These are phyloP conservation scores for Eupithecia tripunctaria DNA, from an alignment of 2,888 invertebrate species.

Conservation along the genomic window DNA sequence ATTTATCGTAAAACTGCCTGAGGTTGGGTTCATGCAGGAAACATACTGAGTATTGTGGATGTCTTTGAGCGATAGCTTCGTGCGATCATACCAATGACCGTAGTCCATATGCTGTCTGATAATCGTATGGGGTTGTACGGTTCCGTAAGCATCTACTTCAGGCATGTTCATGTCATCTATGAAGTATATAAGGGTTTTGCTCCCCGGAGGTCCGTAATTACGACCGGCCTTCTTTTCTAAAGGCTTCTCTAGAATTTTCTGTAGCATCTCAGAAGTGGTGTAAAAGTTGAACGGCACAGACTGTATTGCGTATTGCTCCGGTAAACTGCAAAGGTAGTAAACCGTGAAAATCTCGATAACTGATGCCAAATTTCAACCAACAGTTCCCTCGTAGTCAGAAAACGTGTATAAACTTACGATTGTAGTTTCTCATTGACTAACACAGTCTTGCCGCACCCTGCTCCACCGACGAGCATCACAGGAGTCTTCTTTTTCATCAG, in stretches of 20 bases:
- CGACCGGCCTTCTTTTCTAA: constrained; percentile 98
- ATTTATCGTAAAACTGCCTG: constrained; percentile 98
- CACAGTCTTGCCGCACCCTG: constrained; percentile 98
- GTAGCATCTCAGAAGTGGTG: constrained; percentile 96
- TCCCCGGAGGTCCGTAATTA: constrained; percentile 98
- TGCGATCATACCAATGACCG: constrained; percentile 95
- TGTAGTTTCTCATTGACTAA: constrained; percentile 88
- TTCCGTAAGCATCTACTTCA: constrained; percentile 94
- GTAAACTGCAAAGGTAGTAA: constrained; percentile 77
- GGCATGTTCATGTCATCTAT: constrained; percentile 99
- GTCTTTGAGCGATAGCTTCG: constrained; percentile 94
- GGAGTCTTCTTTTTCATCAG: constrained; percentile 95
- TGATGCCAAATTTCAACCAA: background rate
- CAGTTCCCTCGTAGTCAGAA: background rate
- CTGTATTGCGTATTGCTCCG: constrained; percentile 94
- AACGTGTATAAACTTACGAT: constrained; percentile 61
- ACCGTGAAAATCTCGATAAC: background rate
- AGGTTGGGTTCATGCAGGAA: constrained; percentile 99
- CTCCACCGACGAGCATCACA: constrained; percentile 96
- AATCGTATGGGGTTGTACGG: constrained; percentile 97
- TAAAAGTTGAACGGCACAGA: constrained; percentile 99
- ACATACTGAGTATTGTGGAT: constrained; percentile 99
- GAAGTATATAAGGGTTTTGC: constrained; percentile 96
- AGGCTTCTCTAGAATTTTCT: constrained; percentile 96
- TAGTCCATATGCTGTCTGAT: constrained; percentile 98